phyloP scores from a whole-genome alignment of 23 tunicate genomes.

The Ciona savignyi region DNA sequence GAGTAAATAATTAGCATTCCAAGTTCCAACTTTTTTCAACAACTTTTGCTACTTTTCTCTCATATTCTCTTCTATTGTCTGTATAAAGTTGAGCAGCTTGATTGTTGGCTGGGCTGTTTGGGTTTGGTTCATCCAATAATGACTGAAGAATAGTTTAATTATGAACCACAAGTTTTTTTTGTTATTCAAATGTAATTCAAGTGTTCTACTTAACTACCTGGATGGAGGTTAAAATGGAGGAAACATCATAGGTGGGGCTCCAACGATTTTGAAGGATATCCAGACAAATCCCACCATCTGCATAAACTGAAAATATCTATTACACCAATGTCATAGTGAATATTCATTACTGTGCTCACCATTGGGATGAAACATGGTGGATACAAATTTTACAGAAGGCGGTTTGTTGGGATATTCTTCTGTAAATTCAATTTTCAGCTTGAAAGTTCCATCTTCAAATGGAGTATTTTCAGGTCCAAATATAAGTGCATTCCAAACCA shows the following conservation, averaged over 20 bases:
- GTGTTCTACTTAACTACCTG: constrained; percentile 27
- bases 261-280: constrained; percentile 98
- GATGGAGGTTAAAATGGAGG: constrained; percentile 85
- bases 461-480: constrained; percentile 99
- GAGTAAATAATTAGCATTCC: neutral
- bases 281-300: constrained; percentile 95
- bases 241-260: constrained; percentile 99
- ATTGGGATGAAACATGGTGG: constrained; percentile 98
- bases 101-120: constrained; percentile 98
- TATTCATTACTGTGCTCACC: constrained; percentile 26
- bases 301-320: constrained; percentile 78
- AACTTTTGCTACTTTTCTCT: constrained; percentile 55
- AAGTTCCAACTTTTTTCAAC: constrained; percentile 96
- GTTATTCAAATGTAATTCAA: neutral
- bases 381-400: constrained; percentile 84
- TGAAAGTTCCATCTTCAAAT: constrained; percentile 99
- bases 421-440: constrained; percentile 91
- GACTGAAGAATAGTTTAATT: constrained; percentile 33
- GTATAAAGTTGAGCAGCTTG: constrained; percentile 92
- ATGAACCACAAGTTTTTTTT: neutral
- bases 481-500: constrained; percentile 97
- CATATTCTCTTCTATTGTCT: constrained; percentile 95
- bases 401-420: constrained; percentile 99
- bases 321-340: too few species aligned
- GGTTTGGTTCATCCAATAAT: constrained; percentile 95